These are phyloP conservation scores for Colaptes auratus DNA, from an alignment of 2,113 vertebrate species.

Conservation along the genomic window DNA sequence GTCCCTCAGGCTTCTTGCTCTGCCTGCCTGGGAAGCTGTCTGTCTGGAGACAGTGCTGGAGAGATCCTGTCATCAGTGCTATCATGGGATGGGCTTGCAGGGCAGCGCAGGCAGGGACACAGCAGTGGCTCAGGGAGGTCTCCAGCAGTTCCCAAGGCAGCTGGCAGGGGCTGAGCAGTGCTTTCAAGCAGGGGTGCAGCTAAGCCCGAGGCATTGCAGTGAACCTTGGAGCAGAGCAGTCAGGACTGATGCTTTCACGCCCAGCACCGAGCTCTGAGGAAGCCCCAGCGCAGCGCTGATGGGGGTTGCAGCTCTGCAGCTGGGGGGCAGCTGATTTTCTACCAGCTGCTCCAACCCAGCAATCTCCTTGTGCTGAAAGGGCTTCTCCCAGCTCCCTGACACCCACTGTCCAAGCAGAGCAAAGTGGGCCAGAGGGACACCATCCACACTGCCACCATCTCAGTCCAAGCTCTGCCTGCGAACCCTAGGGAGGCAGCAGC, in stretches of 20 bases:
- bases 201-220: not conserved
- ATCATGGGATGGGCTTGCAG: not conserved
- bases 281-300: not conserved
- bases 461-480: not conserved
- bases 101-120: rapidly evolving
- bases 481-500: not conserved
- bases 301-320: not conserved
- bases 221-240: not conserved
- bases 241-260: not conserved
- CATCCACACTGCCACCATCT: not conserved
- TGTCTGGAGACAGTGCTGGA: not conserved
- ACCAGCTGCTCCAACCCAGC: not conserved
- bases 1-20: not conserved
- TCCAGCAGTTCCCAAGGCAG: not conserved
- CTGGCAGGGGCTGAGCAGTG: not conserved
- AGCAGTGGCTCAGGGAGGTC: rapidly evolving
- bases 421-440: not conserved
- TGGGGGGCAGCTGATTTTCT: not conserved
- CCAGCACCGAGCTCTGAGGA: not conserved
- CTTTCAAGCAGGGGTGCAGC: rapidly evolving
- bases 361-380: not conserved
- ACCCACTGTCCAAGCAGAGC: not conserved
- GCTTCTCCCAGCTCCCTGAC: not conserved
- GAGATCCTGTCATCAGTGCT: slow-evolving; percentile 15
- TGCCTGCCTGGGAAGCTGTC: not conserved